These are phyloP conservation scores for Eulimnadia texana DNA, from an alignment of 1,140 invertebrate species.

Conservation along the genomic window DNA sequence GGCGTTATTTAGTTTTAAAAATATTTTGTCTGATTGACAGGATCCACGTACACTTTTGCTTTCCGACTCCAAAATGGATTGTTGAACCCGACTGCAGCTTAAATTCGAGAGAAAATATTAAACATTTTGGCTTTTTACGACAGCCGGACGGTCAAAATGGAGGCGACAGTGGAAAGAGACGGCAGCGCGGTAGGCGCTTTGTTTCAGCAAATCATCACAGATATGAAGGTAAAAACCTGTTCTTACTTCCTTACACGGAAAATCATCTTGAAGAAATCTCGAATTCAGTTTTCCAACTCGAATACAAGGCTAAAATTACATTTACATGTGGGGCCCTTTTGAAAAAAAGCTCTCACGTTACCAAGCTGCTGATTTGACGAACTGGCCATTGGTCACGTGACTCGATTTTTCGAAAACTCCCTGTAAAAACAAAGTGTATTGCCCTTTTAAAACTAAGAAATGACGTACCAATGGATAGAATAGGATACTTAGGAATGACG, in stretches of 20 bases:
- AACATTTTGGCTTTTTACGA: neutral
- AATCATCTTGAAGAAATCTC: no score
- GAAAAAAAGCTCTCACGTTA: neutral
- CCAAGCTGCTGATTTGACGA: neutral
- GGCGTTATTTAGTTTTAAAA: no score
- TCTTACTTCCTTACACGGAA: no score
- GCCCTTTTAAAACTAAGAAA: no score
- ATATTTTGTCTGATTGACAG: no score
- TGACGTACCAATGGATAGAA: no score
- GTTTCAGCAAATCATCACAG: slow-evolving; percentile 68
- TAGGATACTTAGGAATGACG: no score
- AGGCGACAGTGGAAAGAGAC: slow-evolving; percentile 55
- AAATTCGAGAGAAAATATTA: no score
- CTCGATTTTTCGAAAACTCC: neutral
- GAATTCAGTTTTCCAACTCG: neutral
- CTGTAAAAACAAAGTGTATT: no score
- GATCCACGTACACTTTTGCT: no score
- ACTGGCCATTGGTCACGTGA: neutral
- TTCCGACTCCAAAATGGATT: no score
- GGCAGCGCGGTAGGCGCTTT: slow-evolving; percentile 61
- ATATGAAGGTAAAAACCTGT: slow-evolving; percentile 56
- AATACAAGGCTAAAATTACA: neutral
- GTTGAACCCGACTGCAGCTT: no score
- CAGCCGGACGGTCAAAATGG: slow-evolving; percentile 34
- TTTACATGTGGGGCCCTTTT: neutral